Evolutionary conservation across 2,888 invertebrate genomes (phyloP).

Genomic region (Operophtera brumata): DNA sequence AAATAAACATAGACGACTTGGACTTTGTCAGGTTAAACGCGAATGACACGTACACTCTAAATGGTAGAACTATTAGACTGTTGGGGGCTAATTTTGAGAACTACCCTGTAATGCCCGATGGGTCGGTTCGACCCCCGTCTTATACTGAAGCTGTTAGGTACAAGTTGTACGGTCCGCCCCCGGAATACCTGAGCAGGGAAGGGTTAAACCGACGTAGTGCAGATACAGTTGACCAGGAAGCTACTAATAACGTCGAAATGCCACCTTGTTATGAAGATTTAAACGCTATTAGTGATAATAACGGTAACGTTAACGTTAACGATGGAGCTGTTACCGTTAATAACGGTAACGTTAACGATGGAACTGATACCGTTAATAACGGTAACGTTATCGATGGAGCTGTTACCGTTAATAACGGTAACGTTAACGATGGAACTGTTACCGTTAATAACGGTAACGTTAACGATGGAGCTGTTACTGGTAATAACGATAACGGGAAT

Average conservation of each 20-base stretch:
- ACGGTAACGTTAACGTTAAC: not conserved
- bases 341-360: slow-evolving; percentile 9
- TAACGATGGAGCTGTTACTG: no score
- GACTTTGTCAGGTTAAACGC: slow-evolving; percentile 60
- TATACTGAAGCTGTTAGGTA: slow-evolving; percentile 68
- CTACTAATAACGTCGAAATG: slow-evolving; percentile 63
- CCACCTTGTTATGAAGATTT: slow-evolving; percentile 70
- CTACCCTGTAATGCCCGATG: slow-evolving; percentile 49
- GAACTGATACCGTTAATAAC: no score
- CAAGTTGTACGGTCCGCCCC: slow-evolving; percentile 72
- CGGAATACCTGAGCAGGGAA: slow-evolving; percentile 62
- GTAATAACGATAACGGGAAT: slow-evolving; percentile 11
- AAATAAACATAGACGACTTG: slow-evolving; percentile 59
- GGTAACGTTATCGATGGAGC: not conserved
- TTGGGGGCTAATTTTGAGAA: slow-evolving; percentile 69
- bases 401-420: no score
- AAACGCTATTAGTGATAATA: slow-evolving; percentile 19
- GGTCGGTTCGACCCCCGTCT: slow-evolving; percentile 56
- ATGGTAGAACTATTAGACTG: slow-evolving; percentile 67
- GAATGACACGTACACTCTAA: slow-evolving; percentile 68
- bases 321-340: slow-evolving; percentile 14
- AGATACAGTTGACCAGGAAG: slow-evolving; percentile 52
- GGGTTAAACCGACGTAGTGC: slow-evolving; percentile 38
- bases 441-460: slow-evolving; percentile 8
- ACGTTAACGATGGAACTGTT: slow-evolving; percentile 9